A percentile compares a stretch with the other conserved stretches of the same genome.
These are phyloP conservation scores for Cosmia trapezina DNA, from an alignment of 2,888 invertebrate genomes.

Conservation along the genomic window DNA sequence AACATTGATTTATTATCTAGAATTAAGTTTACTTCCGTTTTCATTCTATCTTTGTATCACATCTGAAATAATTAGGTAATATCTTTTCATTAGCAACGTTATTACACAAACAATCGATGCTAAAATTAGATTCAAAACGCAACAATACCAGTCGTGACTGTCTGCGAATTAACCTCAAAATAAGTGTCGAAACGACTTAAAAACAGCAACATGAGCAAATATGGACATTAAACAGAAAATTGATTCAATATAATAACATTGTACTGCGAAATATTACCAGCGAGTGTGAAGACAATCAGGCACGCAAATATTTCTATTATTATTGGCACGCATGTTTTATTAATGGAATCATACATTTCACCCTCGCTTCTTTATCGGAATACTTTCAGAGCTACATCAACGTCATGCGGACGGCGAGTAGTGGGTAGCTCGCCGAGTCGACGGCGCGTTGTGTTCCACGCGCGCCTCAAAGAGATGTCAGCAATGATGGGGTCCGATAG, in stretches of 20 bases:
- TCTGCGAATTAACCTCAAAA: conserved; percentile 41
- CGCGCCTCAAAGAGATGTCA: no score
- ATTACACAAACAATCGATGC: conserved; percentile 16
- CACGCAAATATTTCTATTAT: conserved; percentile 22
- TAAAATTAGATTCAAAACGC: conserved; percentile 1
- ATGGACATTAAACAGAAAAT: conserved; percentile 42
- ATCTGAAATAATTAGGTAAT: conserved; percentile 16
- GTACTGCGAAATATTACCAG: conserved; percentile 29
- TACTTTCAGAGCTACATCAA: not conserved
- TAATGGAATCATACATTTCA: not conserved
- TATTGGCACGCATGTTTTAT: conserved; percentile 7
- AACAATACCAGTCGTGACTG: conserved; percentile 27
- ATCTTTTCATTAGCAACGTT: conserved; percentile 6
- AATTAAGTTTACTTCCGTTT: conserved; percentile 17
- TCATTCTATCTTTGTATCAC: not conserved
- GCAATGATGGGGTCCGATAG: no score
- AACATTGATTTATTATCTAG: not conserved
- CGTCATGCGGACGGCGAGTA: no score
- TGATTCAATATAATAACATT: conserved; percentile 39
- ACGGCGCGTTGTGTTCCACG: no score
- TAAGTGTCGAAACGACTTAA: conserved; percentile 39
- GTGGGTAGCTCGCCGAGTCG: no score
- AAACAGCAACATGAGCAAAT: conserved; percentile 7
- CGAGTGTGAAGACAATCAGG: conserved; percentile 8
- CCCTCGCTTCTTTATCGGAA: not conserved